Base-by-base conservation (phyloP, 2,113 vertebrate genomes). In the Chloebia gouldiae region DNA sequence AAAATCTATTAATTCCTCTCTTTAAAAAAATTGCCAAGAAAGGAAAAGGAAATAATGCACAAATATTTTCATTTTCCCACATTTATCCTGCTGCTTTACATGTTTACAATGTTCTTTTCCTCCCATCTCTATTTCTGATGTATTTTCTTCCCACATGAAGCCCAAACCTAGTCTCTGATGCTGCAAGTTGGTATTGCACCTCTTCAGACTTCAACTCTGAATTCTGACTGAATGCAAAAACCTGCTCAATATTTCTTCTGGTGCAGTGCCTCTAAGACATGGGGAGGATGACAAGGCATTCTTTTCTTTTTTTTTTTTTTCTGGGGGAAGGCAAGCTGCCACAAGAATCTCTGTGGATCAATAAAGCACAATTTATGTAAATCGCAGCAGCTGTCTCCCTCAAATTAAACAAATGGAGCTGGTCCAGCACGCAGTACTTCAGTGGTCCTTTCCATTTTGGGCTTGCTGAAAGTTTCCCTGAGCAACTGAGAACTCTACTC, bases 311-410 rank as follows among this genome's bases (percentile, higher is more conserved):
- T 31, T 4, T 25, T 20, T 71, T 88, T 81, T 72, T 21, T 27
- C 83, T 86, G 81, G 86, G 53, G 92, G 78, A 95, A 93, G 91
- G 89, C 89, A 91, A 91, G 75, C 81, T 95, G 94, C 94, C 75
- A 85, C 90, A 54, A 89, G 84, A 59, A 87, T 92, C 89, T 92
- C 93, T 73, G 82, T 92, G 91, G 93, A 95, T 97, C 93, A 92
- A 92, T 94, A 94, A 95, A 93, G 50, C 77, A 89, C 91, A 92
- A 71, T 91, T 96, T 97, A 94, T 89, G 94, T 95, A 95, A 95
- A 97, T 93, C 15, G 2, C 71, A 96, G 80, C 93, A 96, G 75
- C 94, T 94, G 91, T 91, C 94, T 95, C 51, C 66, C 75, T 85
- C 81, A 93, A 96, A 95, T 95, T 95, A 95, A 95, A 92, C 84